Conservation (phyloP, 2,888 invertebrate genomes). For the Pandemis heparana region DNA sequence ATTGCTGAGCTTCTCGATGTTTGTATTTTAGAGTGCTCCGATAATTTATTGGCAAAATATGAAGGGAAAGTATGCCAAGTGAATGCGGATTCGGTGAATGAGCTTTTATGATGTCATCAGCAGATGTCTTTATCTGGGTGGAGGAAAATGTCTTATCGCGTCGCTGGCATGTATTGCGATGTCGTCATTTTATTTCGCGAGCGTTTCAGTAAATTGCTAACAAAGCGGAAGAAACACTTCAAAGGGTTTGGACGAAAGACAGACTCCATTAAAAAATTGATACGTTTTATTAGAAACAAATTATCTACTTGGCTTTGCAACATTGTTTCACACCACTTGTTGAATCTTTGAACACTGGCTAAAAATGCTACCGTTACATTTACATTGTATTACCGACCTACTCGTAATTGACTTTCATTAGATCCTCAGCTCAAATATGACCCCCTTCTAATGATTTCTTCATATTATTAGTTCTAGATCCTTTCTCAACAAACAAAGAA, state of each 20-base stretch:
- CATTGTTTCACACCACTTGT: constrained; percentile 9
- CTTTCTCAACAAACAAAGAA: neutral
- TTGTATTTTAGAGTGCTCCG: constrained; percentile 59
- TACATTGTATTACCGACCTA: neutral
- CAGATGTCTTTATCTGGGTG: constrained; percentile 26
- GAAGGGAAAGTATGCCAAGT: constrained; percentile 40
- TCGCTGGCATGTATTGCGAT: constrained; percentile 15
- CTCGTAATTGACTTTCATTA: neutral
- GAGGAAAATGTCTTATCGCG: constrained; percentile 28
- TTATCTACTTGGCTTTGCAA: neutral
- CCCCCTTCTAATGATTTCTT: neutral
- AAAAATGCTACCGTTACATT: neutral
- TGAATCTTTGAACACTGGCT: constrained; percentile 5
- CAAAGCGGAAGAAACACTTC: constrained; percentile 12
- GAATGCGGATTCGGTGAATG: constrained; percentile 37
- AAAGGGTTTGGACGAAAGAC: neutral
- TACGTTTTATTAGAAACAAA: neutral
- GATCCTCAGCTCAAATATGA: neutral
- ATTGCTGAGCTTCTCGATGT: constrained; percentile 63
- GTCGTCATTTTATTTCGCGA: constrained; percentile 21
- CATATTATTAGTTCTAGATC: neutral
- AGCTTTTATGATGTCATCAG: constrained; percentile 39
- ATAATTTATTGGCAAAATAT: constrained; percentile 54
- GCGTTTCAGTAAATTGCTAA: constrained; percentile 17
- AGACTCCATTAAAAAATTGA: neutral